Evolutionary conservation across 2,113 vertebrate species (phyloP), one percentile per base, ranked within the genome.

Genomic region (Grammomys dolichurus): DNA sequence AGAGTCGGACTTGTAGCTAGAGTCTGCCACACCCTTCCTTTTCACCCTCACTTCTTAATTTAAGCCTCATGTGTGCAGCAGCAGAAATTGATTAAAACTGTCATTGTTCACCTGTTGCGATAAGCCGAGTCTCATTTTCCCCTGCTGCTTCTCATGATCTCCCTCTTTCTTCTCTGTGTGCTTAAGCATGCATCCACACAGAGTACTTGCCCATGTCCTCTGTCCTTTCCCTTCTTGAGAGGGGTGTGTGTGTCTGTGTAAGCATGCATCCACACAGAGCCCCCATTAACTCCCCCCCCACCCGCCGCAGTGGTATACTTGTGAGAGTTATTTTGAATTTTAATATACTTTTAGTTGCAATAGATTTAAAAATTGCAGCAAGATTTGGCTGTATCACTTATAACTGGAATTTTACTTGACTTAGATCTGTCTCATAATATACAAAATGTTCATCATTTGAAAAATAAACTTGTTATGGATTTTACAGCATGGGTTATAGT

Each of bases 261-360:
- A 11, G 40, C 40, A 13, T 9, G 5, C 5, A 13, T 13, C 22
- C 10, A 46, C 19, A 73, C n/a, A 22, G 20, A 75, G 4, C n/a
- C 3, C n/a, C 72, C 72, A 69, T 69, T 67, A 4, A 33, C 48
- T 54, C 33, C n/a, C 3, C n/a, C 72, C n/a, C 3, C n/a, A n/a
- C 16, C 54, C n/a, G 9, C 17, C 89, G 19, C 4, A 69, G 19
- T 13, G 24, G 17, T 63, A 54, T 48, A 90, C 19, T 63, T 33
- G 31, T 60, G 56, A 88, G 93, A 90, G 65, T 90, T 72, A 81
- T 84, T 96, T 84, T 93, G 75, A 76, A 87, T 92, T 96, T 89
- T 95, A 92, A 73, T 80, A 6, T 78, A 87, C 31, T 77, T 86
- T 80, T 94, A 95, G 19, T 93, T 82, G 70, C 14, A 87, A 28